Evolutionary conservation across 2,888 invertebrate genomes (phyloP), one percentile per base, ranked within the genome.

Genomic region (Drosophila suboccidentalis): DNA sequence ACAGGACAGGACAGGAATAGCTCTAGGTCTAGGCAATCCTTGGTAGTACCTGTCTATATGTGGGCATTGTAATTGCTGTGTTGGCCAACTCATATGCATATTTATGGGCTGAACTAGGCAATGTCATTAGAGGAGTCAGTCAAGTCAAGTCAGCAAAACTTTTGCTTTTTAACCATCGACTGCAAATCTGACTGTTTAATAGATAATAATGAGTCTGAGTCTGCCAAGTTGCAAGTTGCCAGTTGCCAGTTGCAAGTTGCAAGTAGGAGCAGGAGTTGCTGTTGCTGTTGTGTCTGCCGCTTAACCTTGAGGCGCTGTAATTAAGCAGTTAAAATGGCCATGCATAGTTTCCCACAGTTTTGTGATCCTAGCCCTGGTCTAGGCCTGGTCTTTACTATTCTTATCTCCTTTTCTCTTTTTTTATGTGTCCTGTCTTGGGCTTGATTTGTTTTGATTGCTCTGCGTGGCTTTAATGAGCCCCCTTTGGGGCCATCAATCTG

Each of bases 381-480:
- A 53, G 58, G 26, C 43, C 41, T 38, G 34, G 3, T 13, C 29
- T 55, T 57, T 29, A 10, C n/a, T 13, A 34, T 38, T 50, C 6
- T 19, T n/a, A 36, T 15, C 43, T 13, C 47, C 26, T 8, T 8
- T 29, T 8, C 39, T 29, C 10, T 29, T 61, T 49, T 61, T 59
- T 76, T 82, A 71, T 79, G 76, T 87, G 85, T 84, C 89, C 87
- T 84, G 83, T 43, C 71, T 65, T 60, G 53, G 49, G 63, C 60
- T 87, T 84, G 88, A 81, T 89, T 89, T 89, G 87, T 87, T 85
- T 84, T 89, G 89, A 85, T 87, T 85, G 75, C 87, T 59, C 85
- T 84, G 84, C 84, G 78, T 85, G 84, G 87, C 85, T 87, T 87
- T 85, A 85, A 89, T 85, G 87, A 84, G 78, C 67, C 76, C 71